Conservation (phyloP, 64 coral and sea anemone genomes). For the Exaiptasia diaphana region DNA sequence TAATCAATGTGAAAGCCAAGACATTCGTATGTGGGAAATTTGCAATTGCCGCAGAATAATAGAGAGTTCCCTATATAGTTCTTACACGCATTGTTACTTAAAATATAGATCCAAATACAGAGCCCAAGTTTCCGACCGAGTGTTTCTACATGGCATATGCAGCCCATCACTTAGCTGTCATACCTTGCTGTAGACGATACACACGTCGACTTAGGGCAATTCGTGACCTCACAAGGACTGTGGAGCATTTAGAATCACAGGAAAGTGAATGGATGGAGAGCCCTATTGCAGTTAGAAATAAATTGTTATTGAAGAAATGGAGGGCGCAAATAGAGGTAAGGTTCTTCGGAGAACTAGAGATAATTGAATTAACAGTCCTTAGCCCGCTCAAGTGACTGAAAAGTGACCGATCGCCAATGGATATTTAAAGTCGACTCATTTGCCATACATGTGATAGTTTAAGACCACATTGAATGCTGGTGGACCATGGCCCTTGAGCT, state of each 20-base stretch:
- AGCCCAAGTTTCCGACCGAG: constrained; percentile 90
- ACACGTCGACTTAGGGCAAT: constrained; percentile 67
- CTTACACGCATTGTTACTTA: no score
- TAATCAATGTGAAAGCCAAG: no score
- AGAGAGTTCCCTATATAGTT: no score
- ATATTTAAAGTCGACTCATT: no score
- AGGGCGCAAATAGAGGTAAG: constrained; percentile 87
- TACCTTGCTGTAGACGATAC: constrained; percentile 78
- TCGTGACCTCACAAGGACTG: constrained; percentile 80
- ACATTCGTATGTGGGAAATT: no score
- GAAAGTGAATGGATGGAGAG: constrained; percentile 95
- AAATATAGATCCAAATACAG: no score
- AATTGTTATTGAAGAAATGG: constrained; percentile 86
- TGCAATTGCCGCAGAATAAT: no score
- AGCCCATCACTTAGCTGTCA: constrained; percentile 76
- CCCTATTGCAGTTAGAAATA: constrained; percentile 81
- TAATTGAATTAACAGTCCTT: neutral
- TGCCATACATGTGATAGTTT: no score
- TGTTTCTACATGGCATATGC: constrained; percentile 96
- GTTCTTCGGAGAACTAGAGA: no score
- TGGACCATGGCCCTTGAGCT: no score
- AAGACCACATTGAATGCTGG: no score
- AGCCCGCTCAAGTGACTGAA: neutral
- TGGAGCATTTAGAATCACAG: constrained; percentile 79
- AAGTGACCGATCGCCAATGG: no score